Percentiles rank a stretch among this genome's conserved stretches.
Conservation (phyloP, 2,888 invertebrate genomes). For the Coelinius sp. region DNA sequence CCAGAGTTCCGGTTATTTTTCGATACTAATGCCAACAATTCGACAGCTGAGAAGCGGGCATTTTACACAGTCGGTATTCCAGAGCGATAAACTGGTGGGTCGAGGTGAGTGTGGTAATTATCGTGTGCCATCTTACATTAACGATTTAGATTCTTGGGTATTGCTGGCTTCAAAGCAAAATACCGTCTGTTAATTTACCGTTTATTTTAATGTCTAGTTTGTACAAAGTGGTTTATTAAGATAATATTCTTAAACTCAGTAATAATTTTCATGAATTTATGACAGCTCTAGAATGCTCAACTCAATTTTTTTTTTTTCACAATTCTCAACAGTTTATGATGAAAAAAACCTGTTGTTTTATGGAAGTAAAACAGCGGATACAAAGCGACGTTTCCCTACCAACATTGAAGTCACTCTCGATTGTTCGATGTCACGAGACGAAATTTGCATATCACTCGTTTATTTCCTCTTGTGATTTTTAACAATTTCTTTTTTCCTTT, state of each 20-base stretch:
- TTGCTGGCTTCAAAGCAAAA: background rate
- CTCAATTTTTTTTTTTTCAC: background rate
- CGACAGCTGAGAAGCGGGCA: background rate
- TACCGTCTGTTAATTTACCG: background rate
- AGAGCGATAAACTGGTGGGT: background rate
- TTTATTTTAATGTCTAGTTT: background rate
- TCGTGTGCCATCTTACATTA: background rate
- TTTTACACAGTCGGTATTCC: constrained; percentile 10
- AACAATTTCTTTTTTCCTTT: constrained; percentile 3
- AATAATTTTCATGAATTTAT: background rate
- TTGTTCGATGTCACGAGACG: constrained; percentile 35
- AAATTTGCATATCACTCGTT: constrained; percentile 36
- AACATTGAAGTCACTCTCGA: constrained; percentile 14
- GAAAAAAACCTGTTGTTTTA: background rate
- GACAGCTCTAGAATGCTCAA: background rate
- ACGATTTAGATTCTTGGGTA: background rate
- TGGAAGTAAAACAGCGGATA: constrained; percentile 13
- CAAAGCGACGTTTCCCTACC: constrained; percentile 25
- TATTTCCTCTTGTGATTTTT: constrained; percentile 24
- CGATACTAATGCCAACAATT: constrained; percentile 27
- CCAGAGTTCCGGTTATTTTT: constrained; percentile 37
- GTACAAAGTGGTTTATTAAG: background rate
- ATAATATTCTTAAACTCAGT: background rate
- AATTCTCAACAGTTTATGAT: background rate
- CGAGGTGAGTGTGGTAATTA: background rate